Conservation (phyloP, 2,888 invertebrate species). For the Melieria picta region DNA sequence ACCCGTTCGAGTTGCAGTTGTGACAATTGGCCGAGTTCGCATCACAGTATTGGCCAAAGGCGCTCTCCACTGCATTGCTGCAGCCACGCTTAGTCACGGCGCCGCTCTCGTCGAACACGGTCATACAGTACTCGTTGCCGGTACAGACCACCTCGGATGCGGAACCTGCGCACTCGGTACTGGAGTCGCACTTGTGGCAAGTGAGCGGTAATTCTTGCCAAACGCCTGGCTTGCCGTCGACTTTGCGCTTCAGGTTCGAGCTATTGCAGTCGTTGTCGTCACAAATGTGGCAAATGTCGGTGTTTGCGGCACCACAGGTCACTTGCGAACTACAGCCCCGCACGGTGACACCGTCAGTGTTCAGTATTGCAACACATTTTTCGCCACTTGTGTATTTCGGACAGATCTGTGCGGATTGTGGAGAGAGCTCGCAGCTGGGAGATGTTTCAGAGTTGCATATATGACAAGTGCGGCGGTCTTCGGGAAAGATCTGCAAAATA, state of each 20-base stretch:
- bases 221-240: constrained; percentile 54
- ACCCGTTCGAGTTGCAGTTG: constrained; percentile 59
- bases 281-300: constrained; percentile 48
- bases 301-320: constrained; percentile 42
- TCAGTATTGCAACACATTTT: constrained; percentile 50
- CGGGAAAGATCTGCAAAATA: constrained; percentile 52
- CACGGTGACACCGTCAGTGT: constrained; percentile 46
- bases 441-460: constrained; percentile 49
- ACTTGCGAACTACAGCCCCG: constrained; percentile 55
- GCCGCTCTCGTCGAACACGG: constrained; percentile 51
- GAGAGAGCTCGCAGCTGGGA: constrained; percentile 47
- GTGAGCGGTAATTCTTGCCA: constrained; percentile 58
- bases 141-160: constrained; percentile 29
- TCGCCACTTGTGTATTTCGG: constrained; percentile 46
- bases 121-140: constrained; percentile 53
- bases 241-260: constrained; percentile 49
- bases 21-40: constrained; percentile 47
- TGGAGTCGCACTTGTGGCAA: constrained; percentile 50
- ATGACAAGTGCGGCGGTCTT: constrained; percentile 54
- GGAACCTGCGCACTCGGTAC: constrained; percentile 40
- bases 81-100: constrained; percentile 53
- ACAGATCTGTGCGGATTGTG: constrained; percentile 45
- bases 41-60: constrained; percentile 52
- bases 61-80: constrained; percentile 50
- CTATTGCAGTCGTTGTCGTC: constrained; percentile 51